phyloP scores from a whole-genome alignment of 2,888 invertebrate genomes.

The Sarcophaga carnaria region DNA sequence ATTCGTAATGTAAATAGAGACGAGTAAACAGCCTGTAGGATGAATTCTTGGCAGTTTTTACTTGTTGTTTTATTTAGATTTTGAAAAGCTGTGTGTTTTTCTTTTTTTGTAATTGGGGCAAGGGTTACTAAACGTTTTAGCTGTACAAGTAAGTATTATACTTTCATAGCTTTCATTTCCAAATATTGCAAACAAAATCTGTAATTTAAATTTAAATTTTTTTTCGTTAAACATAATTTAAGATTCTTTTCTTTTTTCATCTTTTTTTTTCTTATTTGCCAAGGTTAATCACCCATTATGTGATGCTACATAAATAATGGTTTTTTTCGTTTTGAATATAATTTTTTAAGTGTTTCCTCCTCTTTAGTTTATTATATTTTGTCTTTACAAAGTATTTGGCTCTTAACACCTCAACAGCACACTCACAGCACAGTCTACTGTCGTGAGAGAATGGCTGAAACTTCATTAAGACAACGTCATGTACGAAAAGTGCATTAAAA shows the following conservation, averaged over 20 bases:
- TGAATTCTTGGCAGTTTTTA: neutral
- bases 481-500: neutral
- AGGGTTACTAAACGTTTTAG: constrained; percentile 62
- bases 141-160: neutral
- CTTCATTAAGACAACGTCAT: constrained; percentile 19
- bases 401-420: neutral
- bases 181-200: neutral
- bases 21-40: constrained; percentile 39
- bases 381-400: too few species aligned
- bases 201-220: too few species aligned
- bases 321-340: too few species aligned
- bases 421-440: neutral
- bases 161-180: neutral
- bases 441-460: neutral
- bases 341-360: too few species aligned
- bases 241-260: too few species aligned
- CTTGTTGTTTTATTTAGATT: neutral
- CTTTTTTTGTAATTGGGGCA: constrained; percentile 37
- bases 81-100: neutral
- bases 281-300: too few species aligned
- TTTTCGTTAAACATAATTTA: too few species aligned
- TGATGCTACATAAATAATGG: too few species aligned
- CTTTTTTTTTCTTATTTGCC: too few species aligned
- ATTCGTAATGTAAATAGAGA: constrained; percentile 40
- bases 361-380: too few species aligned